Evolutionary conservation across 2,797 vertebrate species (phyloP), one percentile per base, ranked within the genome.

Genomic region (Sternotherus odoratus): DNA sequence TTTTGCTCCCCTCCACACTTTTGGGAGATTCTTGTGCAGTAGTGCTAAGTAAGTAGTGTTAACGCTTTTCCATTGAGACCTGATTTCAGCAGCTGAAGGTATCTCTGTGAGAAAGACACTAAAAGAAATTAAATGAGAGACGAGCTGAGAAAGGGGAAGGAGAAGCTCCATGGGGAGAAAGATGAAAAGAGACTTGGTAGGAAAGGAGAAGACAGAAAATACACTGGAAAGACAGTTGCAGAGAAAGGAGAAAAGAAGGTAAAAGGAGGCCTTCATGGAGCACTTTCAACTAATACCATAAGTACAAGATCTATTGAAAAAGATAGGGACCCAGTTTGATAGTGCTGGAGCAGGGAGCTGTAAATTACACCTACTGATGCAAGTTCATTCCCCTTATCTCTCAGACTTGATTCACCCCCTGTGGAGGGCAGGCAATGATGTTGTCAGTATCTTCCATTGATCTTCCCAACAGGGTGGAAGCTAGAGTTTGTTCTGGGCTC

Each of bases 401-500:
- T 2, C 2, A 21, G 2, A 0, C 88, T 54, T 6, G 28, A 77
- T 90, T 93, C 24, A 46, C 48, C 83, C 26, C 12, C 0, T 0
- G 33, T 57, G 39, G 63, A 87, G 89, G 94, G 33, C 48, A 82
- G 51, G 4, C 36, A 81, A 21, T 88, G 69, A 86, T 78, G 85
- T 30, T 79, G 8, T 21, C 56, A 51, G 82, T 50, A 24, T 19
- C 50, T 89, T 91, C 8, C 54, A 83, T 75, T 28, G 74, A 6
- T 66, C 46, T 12, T 75, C 0, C 0, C 36, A 53, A 24, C 12
- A 21, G 5, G 0, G 0, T 74, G 46, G 90, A 79, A 77, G 16
- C 49, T 89, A 57, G 91, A 6, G 6, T 81, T 86, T 51, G 39
- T 33, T 26, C 51, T n/a, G n/a, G 92, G 33, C 15, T 89, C 60